Base-by-base conservation (phyloP, 2,888 invertebrate species). In the Yponomeuta plumbellus region DNA sequence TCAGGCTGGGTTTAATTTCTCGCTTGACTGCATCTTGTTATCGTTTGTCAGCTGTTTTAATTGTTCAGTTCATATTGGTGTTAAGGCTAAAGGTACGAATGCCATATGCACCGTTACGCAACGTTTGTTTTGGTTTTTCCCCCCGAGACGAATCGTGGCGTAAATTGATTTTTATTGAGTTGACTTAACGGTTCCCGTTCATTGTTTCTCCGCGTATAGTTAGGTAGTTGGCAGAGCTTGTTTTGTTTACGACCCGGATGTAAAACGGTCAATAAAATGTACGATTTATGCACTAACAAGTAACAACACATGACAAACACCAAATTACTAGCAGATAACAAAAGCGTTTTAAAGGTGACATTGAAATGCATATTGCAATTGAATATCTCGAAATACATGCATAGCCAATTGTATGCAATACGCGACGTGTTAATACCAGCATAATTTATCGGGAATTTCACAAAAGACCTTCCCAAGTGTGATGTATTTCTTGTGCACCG, bases 1-100 rank as follows among this genome's bases (percentile, higher is more conserved):
- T 64, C 62, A 58, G 56, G 61, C 70, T 70, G 72, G 70, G 70
- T 78, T 74, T 75, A 79, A 83, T 76, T 78, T 74, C 85, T 87
- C 88, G 88, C 86, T 87, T 88, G 80, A 82, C 73, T 80, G 79
- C 75, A 76, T 81, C 8, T 52, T 52, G 44, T 75, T 76, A 69
- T 71, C 73, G 75, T 80, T 80, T 84, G 83, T 80, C 85, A 61
- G 81, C 79, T 52, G 44, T 44, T 44, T 13, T 44, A 44, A 44
- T 44, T 44, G 44, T 44, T 70, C 75, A 80, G 76, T 80, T 80
- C 78, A 83, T 82, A 86, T 81, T 76, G 73, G 80, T 85, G 89
- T 81, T 87, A 87, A 88, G 89, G 87, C 79, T 80, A 71, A 71
- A 71, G 70, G 76, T 76, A 72, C 68, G 63, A 71, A 59, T 59